Evolutionary conservation across 2,797 vertebrate species (phyloP), one percentile per base, ranked within the genome.

Genomic region (Harpagifer antarcticus): DNA sequence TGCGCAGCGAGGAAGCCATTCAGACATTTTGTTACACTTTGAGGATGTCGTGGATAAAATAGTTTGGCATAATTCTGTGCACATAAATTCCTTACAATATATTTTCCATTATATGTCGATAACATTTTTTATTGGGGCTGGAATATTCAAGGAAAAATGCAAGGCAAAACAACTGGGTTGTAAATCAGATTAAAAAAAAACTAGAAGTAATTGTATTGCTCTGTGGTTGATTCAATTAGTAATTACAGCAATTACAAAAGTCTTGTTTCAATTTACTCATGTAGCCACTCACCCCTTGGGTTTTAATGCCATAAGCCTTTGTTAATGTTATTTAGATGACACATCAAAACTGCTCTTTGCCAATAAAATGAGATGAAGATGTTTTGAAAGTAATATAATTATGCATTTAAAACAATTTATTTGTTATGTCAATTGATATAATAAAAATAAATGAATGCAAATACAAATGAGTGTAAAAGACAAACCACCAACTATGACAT

Each of bases 211-310:
- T 76, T 85, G 14, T 74, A 68, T 72, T 82, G 40, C 72, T 77
- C 63, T 82, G 78, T 78, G 72, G 76, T 80, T 78, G 43, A 74
- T 83, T 86, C 45, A 81, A 53, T 89, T 82, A 73, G 68, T 72
- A 17, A 27, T 27, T 27, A 27, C 27, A 27, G 27, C 67, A 87
- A 88, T 84, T 71, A 82, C 55, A 74, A 56, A 42, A 72, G 55
- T 14, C 76, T 86, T 86, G 74, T 82, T 89, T 82, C 57, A 82
- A 75, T 88, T 87, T 68, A 20, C 58, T 82, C 68, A 63, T 62
- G 69, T 33, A 82, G 67, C 78, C 83, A 64, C 80, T 66, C 65
- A 45, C 49, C 79, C 65, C 37, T 72, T 68, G 56, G 59, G 75
- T 13, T 61, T 85, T 89, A 19, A 69, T 60, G 31, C 78, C 78